Evolutionary conservation across 2,113 vertebrate species (phyloP), one percentile per base, ranked within the genome.

Genomic region (Sphyrna mokarran): DNA sequence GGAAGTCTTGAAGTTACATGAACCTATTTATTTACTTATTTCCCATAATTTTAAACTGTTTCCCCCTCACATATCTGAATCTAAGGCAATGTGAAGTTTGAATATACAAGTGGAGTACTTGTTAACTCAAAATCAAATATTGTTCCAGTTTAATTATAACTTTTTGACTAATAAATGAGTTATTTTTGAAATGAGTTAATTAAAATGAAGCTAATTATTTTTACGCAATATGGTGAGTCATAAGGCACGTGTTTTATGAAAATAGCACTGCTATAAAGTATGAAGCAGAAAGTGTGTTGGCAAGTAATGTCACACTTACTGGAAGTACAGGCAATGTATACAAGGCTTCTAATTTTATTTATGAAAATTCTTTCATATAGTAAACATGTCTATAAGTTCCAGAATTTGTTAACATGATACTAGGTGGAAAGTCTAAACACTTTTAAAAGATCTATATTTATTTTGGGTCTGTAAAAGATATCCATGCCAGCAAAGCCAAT

Each of bases 161-260:
- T 66, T 91, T 87, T 48, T 23, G 33, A 61, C 54, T 18, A 66
- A 93, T 16, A 66, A 93, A 93, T 68, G 16, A 66, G 89, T 66
- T 37, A 33, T 66, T 66, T 91, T 93, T 66, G 54, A 91, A n/a
- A 63, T 63, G 29, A 91, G 58, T 61, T 91, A 63, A 37, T 66
- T 22, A 93, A 93, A 93, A 63, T 93, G 89, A 63, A 93, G 61
- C 61, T 66, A 68, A 37, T 37, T 93, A 66, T 93, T 93, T 93
- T 63, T 93, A 20, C 33, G 20, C 63, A 26, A 93, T 58, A 54
- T 33, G 54, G 58, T 83, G 37, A 43, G 29, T n/a, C 48, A 61
- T 10, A 54, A 22, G 85, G 54, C 22, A 26, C 2, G 10, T 87
- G 40, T 54, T 26, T 87, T 54, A 26, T 90, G 33, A 90, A 90